phyloP scores from a whole-genome alignment of 1,140 invertebrate genomes.

The Euwallacea fornicatus region DNA sequence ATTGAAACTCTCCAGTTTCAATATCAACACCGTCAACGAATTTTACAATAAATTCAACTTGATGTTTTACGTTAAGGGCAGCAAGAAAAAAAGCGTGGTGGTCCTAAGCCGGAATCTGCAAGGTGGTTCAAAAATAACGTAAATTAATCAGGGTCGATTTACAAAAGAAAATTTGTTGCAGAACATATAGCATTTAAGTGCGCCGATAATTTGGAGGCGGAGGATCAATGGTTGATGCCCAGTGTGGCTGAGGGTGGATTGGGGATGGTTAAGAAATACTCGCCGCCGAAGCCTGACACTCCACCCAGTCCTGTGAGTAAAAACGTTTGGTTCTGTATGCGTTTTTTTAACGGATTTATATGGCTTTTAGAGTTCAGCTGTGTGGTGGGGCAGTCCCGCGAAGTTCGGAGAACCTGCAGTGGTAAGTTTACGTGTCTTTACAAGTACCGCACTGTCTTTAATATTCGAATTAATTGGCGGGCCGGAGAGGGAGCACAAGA shows the following conservation, averaged over 20 bases:
- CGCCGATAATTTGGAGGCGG: slow-evolving; percentile 9
- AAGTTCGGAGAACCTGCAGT: slow-evolving; percentile 15
- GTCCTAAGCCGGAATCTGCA: slow-evolving; percentile 46
- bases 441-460: no score
- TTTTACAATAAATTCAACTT: slow-evolving; percentile 46
- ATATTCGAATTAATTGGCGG: no score
- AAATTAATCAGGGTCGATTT: no score
- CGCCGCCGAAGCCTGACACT: slow-evolving; percentile 55
- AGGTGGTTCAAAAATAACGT: slow-evolving; percentile 33
- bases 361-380: slow-evolving; percentile 1
- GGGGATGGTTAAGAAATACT: slow-evolving; percentile 32
- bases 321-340: not conserved
- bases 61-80: slow-evolving; percentile 43
- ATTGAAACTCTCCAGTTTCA: slow-evolving; percentile 41
- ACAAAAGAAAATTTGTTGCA: slow-evolving; percentile 19
- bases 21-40: slow-evolving; percentile 44
- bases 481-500: no score
- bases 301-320: slow-evolving; percentile 51
- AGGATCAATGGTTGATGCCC: slow-evolving; percentile 5
- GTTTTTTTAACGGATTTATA: not conserved
- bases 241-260: not conserved
- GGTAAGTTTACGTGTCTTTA: slow-evolving; percentile 17
- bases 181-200: slow-evolving; percentile 39
- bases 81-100: slow-evolving; percentile 44
- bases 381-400: slow-evolving; percentile 25